Base-by-base conservation (phyloP, 1,140 invertebrate genomes). In the Temnothorax curvispinosus region DNA sequence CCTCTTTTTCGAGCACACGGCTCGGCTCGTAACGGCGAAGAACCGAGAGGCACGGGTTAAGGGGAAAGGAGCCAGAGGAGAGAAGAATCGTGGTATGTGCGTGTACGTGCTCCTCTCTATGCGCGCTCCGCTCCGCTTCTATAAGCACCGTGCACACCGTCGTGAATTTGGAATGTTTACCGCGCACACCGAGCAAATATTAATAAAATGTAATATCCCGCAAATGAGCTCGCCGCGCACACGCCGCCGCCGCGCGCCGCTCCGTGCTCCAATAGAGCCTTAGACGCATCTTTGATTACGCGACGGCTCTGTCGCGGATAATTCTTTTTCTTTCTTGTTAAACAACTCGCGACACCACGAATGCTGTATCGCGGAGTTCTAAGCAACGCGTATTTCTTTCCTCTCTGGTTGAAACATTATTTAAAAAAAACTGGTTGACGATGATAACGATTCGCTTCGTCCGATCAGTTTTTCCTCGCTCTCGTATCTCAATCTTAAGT, bases 171-270 rank as follows among this genome's bases (percentile, higher is more conserved):
- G 88, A 91, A 90, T 90, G 86, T 90, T 88, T 85, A 58, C 86
- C 84, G 35, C 32, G 75, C 87, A 74, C 77, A 86, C 64, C 86
- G 65, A 74, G 87, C 87, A 92, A 92, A 92, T 91, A 91, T 90
- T 92, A 92, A 91, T 92, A 91, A 92, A 92, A 90, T 78, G 90
- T 88, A 90, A 92, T 92, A 91, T 90, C 85, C 87, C 80, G 69
- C 89, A 74, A 89, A 88, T 91, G 86, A 84, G 56, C 80, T 84
- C 52, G 67, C 52, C 41, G 41, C 67, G 41, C 11, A 15, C 27
- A 35, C 52, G 38, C 64, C 32, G 52, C 27, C 35, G 21, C 64
- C 64, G 50, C 32, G 52, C 58, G 38, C 38, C 27, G 15, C 58
- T 41, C 56, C 56, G 56, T 58, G 64, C 69, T 27, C 80, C 80